Base-by-base conservation (phyloP, 2,888 invertebrate species). In the Chalcosyrphus nemorum region DNA sequence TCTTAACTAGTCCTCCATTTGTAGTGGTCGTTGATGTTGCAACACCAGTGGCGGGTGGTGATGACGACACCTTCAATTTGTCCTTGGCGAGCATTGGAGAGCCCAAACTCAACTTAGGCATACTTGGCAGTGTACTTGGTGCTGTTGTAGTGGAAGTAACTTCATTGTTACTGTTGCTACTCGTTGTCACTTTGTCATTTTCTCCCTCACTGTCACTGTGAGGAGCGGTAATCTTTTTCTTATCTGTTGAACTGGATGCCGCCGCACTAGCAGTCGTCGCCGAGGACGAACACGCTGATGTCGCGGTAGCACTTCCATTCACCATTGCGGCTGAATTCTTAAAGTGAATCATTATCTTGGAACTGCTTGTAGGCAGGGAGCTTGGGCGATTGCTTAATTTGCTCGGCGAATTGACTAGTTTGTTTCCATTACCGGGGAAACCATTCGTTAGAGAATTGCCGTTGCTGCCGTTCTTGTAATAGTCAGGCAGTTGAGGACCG, bases 261-360 rank as follows among this genome's bases (percentile, higher is more conserved):
- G 86, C 80, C 13, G 81, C 57, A 4, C 61, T 80, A 11, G 85
- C 59, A 17, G 76, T 45, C 6, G 80, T 54, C 6, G 80, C 56
- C 17, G 86, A 80, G 29, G 86, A 86, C 9, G 87, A 81, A 32
- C 78, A 65, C 9, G 65, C 80, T 4, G 86, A 76, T 27, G 87
- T 85, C 61, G 86, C 86, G 41, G 77, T 77, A 45, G 87, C 68
- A 32, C 35, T 80, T 0, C 65, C 63, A 17, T 68, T 70, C 19
- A 45, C 19, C 59, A 80, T 50, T 2, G 92, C 84, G 1, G 86
- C 54, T 32, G 85, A 38, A 57, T 92, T 92, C 81, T 93, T 93
- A 38, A 93, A 90, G 5, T 93, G 92, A 86, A 92, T 93, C 88
- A 92, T 92, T 77, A 93, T 87, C 76, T 88, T 88, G 27, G 86